These are phyloP conservation scores for Forbesichthys papilliferus DNA, from an alignment of 2,113 vertebrate species.

Conservation along the genomic window DNA sequence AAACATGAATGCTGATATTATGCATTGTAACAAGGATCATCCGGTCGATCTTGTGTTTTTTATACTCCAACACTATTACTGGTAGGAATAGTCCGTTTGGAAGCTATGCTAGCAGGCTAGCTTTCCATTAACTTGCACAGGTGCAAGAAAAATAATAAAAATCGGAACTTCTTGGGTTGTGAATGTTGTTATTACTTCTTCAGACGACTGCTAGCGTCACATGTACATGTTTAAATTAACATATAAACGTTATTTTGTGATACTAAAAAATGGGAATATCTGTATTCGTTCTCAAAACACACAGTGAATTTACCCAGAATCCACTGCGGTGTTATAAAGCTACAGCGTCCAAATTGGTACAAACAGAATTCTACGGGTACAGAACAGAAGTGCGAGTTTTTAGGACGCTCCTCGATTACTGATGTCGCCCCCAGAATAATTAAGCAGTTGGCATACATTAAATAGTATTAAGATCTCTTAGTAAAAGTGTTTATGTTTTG, in stretches of 20 bases:
- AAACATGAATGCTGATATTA: neutral
- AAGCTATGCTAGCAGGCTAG: constrained; percentile 59
- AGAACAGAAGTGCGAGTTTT: too few relatives aligned
- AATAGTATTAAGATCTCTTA: too few relatives aligned
- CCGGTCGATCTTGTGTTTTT: neutral
- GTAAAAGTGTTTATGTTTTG: too few relatives aligned
- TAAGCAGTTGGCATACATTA: too few relatives aligned
- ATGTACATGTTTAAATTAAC: neutral
- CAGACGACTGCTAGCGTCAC: neutral
- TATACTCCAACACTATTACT: neutral
- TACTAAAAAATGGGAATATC: constrained; percentile 16
- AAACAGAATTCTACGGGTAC: neutral
- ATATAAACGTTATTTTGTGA: neutral
- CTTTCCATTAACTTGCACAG: constrained; percentile 12
- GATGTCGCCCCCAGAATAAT: too few relatives aligned
- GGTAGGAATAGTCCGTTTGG: neutral
- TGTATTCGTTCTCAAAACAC: constrained; percentile 41
- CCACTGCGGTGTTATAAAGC: constrained; percentile 32
- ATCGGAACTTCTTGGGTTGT: neutral
- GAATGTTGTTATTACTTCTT: neutral
- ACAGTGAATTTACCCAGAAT: constrained; percentile 40
- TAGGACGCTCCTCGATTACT: too few relatives aligned
- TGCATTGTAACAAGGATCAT: neutral
- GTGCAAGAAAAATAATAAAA: neutral
- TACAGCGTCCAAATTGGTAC: constrained; percentile 36